Conservation (phyloP, 2,113 vertebrate genomes). For the Alligator mississippiensis region DNA sequence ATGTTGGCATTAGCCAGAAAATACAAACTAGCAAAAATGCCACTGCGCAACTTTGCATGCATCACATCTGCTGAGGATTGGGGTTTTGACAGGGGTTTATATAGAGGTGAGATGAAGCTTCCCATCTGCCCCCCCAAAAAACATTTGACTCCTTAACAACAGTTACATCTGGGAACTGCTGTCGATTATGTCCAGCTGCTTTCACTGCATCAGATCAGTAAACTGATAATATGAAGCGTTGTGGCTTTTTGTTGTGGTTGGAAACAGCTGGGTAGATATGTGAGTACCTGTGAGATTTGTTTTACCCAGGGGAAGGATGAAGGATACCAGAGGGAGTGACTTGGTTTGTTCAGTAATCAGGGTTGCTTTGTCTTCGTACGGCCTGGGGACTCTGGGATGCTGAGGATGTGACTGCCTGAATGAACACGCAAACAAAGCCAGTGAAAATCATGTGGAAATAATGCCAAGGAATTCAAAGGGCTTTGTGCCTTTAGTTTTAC, state of each 20-base stretch:
- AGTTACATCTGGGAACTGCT: accelerated
- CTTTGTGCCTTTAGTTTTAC: background rate
- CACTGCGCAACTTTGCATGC: accelerated
- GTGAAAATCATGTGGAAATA: background rate
- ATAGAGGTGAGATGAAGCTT: background rate
- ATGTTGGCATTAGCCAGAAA: background rate
- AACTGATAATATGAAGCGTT: accelerated
- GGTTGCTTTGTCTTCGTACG: accelerated
- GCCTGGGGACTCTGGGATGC: accelerated
- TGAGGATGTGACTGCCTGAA: background rate
- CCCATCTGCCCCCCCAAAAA: accelerated
- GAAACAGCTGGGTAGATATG: background rate
- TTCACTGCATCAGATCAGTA: accelerated
- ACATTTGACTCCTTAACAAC: accelerated
- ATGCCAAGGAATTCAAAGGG: background rate
- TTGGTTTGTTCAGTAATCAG: accelerated
- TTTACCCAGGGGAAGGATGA: background rate
- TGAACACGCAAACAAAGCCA: background rate
- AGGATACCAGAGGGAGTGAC: too few relatives aligned
- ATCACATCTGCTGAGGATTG: accelerated
- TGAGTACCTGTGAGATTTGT: background rate
- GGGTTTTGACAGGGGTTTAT: background rate
- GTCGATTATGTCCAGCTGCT: background rate
- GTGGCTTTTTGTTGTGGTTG: background rate
- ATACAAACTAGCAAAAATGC: background rate